These are phyloP conservation scores for Pemphigus obesinymphae DNA, from an alignment of 1,140 invertebrate species.

Conservation along the genomic window DNA sequence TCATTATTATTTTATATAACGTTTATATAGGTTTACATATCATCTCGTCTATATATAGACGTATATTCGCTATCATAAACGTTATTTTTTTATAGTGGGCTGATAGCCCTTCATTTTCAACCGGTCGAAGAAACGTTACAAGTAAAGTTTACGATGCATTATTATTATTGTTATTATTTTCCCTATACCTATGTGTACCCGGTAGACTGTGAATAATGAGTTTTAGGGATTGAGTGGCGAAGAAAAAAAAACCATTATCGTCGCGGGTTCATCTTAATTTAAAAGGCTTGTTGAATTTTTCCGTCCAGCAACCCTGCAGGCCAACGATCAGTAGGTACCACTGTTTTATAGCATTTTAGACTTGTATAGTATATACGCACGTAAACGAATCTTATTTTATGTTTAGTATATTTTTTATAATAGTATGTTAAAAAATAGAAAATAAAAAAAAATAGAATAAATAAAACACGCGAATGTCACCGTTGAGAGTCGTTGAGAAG, in stretches of 20 bases:
- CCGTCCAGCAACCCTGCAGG: too few species aligned
- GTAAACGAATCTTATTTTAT: conserved; percentile 25
- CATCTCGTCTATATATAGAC: neutral
- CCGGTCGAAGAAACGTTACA: neutral
- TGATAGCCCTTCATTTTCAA: too few species aligned
- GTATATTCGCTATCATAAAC: neutral
- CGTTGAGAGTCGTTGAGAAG: conserved; percentile 8
- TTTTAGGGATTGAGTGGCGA: neutral
- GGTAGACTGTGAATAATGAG: conserved; percentile 23
- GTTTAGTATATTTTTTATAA: neutral
- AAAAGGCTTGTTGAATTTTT: neutral
- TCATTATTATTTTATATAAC: neutral
- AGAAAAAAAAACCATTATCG: conserved; percentile 1
- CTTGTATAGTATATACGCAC: too few species aligned
- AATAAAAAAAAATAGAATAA: neutral
- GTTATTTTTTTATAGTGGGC: neutral
- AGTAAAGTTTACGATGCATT: conserved; percentile 6
- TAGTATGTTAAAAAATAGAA: neutral
- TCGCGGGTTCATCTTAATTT: conserved; percentile 10
- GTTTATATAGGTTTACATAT: neutral
- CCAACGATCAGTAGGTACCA: neutral
- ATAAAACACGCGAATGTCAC: neutral
- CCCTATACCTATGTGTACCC: neutral
- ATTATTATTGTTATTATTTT: conserved; percentile 12
- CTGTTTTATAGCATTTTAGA: conserved; percentile 2